A percentile compares a stretch with the other conserved stretches of the same genome.
Evolutionary conservation across 2,888 invertebrate genomes (phyloP).

Genomic region (Halocaridina rubra): DNA sequence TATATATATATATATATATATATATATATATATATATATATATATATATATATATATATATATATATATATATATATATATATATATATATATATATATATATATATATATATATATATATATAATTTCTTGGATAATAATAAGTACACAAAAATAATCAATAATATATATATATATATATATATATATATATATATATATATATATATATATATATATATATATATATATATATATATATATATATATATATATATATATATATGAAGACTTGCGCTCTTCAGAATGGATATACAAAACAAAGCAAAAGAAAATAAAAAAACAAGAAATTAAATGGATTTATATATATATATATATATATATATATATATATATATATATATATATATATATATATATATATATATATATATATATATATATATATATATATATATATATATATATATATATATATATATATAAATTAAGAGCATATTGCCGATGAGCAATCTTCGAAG

Average conservation of each 20-base stretch:
- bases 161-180: background rate
- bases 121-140: background rate
- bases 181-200: background rate
- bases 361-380: background rate
- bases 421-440: background rate
- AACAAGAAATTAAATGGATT: no score
- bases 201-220: background rate
- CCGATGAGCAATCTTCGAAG: no score
- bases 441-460: background rate
- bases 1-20: background rate
- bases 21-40: background rate
- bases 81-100: background rate
- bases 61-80: background rate
- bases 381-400: background rate
- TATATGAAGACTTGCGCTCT: no score
- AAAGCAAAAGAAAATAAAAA: no score
- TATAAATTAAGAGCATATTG: background rate
- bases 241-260: background rate
- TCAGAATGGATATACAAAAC: no score
- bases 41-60: background rate
- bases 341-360: background rate
- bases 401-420: background rate
- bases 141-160: no score
- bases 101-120: background rate
- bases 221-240: background rate